Evolutionary conservation across 2,888 invertebrate genomes (phyloP), one percentile per base, ranked within the genome.

Genomic region (Eilema sororculum): DNA sequence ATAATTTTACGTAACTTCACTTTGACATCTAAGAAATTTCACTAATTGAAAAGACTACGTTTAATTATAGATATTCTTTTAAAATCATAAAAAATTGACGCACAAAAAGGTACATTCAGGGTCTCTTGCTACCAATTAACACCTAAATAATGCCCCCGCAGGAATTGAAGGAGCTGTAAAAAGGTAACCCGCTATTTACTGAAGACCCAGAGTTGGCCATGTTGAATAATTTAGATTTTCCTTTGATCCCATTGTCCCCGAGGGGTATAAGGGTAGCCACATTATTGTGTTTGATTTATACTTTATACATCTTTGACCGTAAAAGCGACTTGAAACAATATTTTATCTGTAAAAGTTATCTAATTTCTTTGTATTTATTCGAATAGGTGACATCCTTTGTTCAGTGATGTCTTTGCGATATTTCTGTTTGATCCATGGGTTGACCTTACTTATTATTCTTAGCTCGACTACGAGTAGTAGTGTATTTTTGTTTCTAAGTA

Each of bases 151-250:
- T 71, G 78, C 71, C 76, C 81, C 81, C 81, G 61, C 62, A 74
- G 77, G 85, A 77, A 80, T 80, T 75, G 81, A 78, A 82, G 77
- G 78, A 75, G 78, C 81, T 78, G 81, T 80, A 85, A 86, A 86
- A 86, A 86, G 84, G 82, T 83, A 84, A 80, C 80, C 82, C 78
- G 80, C 81, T 83, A 81, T 84, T 84, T 81, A 78, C 74, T 77
- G 81, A 81, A 77, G 80, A 80, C 82, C 83, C 79, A 79, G 83
- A 77, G 78, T 83, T 84, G 84, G 77, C 79, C 78, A 79, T 79
- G 84, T 81, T 84, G 80, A 85, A 86, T 85, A 85, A 87, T 87
- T 87, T 83, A 82, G 83, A 78, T 81, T 80, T 79, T 80, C 82
- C 83, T 87, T 87, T 87, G 87, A 87, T 84, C 87, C 83, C 82